Base-by-base conservation (phyloP, 35 echinoderm and acorn worm genomes). In the Anneissia japonica region DNA sequence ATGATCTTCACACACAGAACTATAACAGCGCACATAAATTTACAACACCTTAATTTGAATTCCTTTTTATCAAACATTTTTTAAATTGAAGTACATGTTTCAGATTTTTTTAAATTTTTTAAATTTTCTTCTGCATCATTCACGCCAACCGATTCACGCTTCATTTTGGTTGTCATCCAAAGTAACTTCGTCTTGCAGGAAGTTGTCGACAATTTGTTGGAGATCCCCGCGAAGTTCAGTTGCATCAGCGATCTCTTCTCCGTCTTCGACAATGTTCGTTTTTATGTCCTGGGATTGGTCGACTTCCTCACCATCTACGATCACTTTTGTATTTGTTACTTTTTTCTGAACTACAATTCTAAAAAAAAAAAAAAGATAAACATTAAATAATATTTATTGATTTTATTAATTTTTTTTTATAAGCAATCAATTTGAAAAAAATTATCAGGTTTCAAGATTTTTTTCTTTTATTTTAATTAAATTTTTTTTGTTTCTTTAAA, bases 341-440 rank as follows among this genome's bases (percentile, higher is more conserved):
- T 89, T 94, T 84, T 93, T 99, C 77, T 99, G 96, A 73, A 99
- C 90, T 35, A 93, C 93, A 39, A 99, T 94, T 40, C 96, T 99
- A 87, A 5, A 37, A 73, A 23, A 40, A 74, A 46, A 31, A 74
- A 39, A 36, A 82, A 26, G 64, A 81, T 30, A 33, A 0, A 2
- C 37, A 34, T 23, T 37, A 30, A 32, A 9, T 46, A 80, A 0
- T 34, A 46, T 12, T 34, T 14, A 13, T 14, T 26, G 9, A 12
- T 36, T 14, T 16, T 13, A 13, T 12, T 78, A 33, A 78, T 78
- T 23, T 78, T 78, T 12, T 11, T 32, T 17, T 78, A 23, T 17
- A 78, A 33, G 31, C 76, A 13, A 17, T 17, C 11, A 17, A 12
- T 12, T 17, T 17, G 17, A 12, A 12, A 23, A 23, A 17, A 78